phyloP scores from a whole-genome alignment of 2,113 vertebrate genomes.

The Ceyx cyanopectus region DNA sequence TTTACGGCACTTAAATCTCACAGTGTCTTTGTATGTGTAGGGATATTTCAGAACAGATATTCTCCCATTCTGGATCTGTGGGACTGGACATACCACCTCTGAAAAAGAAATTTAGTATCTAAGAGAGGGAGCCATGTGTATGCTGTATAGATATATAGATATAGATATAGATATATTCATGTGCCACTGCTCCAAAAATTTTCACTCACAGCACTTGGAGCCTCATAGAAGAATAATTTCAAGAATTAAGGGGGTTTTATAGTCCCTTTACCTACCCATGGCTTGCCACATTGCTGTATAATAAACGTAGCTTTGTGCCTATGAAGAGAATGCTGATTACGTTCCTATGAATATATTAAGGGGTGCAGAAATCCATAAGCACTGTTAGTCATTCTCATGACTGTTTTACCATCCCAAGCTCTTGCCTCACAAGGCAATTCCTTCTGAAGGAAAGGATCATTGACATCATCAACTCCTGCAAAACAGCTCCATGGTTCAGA shows the following conservation, averaged over 20 bases:
- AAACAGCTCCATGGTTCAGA: background rate
- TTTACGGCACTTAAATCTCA: slow-evolving; percentile 29
- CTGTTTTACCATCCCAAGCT: background rate
- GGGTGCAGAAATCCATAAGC: background rate
- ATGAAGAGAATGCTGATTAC: background rate
- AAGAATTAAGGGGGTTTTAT: background rate
- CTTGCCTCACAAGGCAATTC: background rate
- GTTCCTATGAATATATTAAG: background rate
- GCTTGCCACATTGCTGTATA: background rate
- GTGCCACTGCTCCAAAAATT: background rate
- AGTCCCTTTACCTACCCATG: background rate
- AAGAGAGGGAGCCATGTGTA: background rate
- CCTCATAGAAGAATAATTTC: background rate
- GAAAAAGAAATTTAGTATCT: background rate
- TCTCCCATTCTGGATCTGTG: background rate
- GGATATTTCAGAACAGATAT: background rate
- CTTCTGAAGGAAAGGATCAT: background rate
- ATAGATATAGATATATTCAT: no score
- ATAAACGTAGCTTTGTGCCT: background rate
- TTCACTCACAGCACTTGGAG: background rate
- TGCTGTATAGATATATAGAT: background rate
- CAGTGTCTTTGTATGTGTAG: slow-evolving; percentile 53
- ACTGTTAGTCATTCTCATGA: no score
- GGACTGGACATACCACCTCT: slow-evolving; percentile 27
- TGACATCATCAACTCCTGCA: background rate